phyloP scores from a whole-genome alignment of 2,888 invertebrate genomes.

The Carpatolechia fugitivella region DNA sequence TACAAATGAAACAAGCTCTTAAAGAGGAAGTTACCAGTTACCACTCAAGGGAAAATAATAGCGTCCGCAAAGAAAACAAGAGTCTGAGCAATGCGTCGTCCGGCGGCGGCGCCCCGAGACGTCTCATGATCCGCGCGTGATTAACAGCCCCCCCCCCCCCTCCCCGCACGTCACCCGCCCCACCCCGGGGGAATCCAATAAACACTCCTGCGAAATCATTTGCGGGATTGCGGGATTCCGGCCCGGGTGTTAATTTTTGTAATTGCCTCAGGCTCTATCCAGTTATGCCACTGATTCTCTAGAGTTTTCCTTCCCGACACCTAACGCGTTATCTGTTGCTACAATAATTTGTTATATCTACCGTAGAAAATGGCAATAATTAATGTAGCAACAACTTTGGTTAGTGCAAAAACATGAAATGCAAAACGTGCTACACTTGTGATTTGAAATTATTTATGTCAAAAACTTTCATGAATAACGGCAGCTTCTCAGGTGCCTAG shows the following conservation, averaged over 20 bases:
- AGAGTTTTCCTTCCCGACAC: constrained; percentile 3
- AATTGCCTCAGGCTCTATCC: constrained; percentile 39
- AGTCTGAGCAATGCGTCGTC: neutral
- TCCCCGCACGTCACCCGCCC: neutral
- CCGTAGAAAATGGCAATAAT: too few species aligned
- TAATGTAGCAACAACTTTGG: too few species aligned
- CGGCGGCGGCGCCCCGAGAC: constrained; percentile 1
- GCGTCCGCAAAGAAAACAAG: neutral
- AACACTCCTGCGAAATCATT: constrained; percentile 49
- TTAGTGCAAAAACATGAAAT: too few species aligned
- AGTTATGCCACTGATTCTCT: constrained; percentile 14
- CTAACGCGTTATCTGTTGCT: constrained; percentile 3
- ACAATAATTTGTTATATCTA: constrained; percentile 7
- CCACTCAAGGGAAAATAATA: too few species aligned
- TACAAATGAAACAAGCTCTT: too few species aligned
- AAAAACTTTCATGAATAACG: neutral
- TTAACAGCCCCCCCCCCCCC: constrained; percentile 38
- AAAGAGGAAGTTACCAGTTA: too few species aligned
- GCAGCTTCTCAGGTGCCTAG: neutral
- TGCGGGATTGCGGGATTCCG: constrained; percentile 49
- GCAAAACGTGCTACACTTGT: too few species aligned
- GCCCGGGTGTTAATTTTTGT: constrained; percentile 57
- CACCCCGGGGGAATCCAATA: constrained; percentile 42
- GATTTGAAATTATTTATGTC: neutral
- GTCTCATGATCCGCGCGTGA: constrained; percentile 36